A percentile compares a stretch with the other conserved stretches of the same genome.
Conservation (phyloP, 2,113 vertebrate genomes). For the Ondatra zibethicus region DNA sequence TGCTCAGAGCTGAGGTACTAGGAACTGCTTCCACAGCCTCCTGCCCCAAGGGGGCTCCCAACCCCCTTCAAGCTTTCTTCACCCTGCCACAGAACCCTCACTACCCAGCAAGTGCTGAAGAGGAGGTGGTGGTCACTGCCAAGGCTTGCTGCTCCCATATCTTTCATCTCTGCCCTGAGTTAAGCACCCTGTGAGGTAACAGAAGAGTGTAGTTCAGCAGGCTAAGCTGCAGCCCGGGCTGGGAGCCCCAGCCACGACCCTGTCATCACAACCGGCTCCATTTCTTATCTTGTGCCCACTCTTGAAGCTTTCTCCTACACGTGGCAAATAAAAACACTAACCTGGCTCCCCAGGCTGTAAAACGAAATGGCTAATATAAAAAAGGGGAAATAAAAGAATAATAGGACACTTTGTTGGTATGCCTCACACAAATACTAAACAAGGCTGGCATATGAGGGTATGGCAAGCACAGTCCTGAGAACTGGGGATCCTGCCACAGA, state of each 20-base stretch:
- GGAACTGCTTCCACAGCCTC: not conserved
- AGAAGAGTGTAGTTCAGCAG: conserved; percentile 43
- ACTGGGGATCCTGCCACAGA: not conserved
- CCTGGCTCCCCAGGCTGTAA: conserved; percentile 12
- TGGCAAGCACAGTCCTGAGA: accelerated
- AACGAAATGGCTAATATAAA: not conserved
- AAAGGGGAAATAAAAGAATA: not conserved
- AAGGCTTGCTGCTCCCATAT: conserved; percentile 61
- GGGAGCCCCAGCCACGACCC: not conserved
- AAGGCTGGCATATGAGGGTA: not conserved
- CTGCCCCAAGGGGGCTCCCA: not conserved
- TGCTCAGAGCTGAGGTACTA: not conserved
- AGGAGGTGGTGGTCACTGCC: conserved; percentile 41
- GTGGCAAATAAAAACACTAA: conserved; percentile 42
- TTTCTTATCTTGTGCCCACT: conserved; percentile 10
- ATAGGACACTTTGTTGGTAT: not conserved
- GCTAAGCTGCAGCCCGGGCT: not conserved
- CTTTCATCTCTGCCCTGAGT: conserved; percentile 53
- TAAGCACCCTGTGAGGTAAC: conserved; percentile 57
- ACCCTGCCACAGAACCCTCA: not conserved
- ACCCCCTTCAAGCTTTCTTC: not conserved
- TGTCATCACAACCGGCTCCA: not conserved
- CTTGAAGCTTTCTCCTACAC: conserved; percentile 40
- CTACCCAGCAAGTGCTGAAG: conserved; percentile 14
- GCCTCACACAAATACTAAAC: not conserved